Evolutionary conservation across 53 echinoderm and acorn worm genomes (phyloP).

Genomic region (Apostichopus leukothele): DNA sequence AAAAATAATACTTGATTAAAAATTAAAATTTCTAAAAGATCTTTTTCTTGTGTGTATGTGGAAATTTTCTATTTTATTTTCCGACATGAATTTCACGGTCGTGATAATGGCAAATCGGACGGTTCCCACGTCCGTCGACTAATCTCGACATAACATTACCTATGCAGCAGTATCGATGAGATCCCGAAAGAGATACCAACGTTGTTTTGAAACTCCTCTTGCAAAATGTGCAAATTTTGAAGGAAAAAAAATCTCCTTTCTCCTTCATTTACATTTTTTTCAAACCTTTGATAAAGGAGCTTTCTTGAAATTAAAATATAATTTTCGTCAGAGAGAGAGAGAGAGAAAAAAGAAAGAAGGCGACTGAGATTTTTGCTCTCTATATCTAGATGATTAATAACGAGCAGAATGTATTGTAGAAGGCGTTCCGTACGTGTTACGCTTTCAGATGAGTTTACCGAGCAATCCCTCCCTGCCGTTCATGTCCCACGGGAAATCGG

Average conservation of each 20-base stretch:
- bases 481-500: conserved; percentile 32
- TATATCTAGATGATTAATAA: neutral
- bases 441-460: conserved; percentile 21
- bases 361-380: neutral
- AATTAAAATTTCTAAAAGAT: neutral
- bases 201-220: neutral
- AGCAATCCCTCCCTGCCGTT: conserved; percentile 8
- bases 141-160: neutral
- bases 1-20: neutral
- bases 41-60: neutral
- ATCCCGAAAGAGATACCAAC: too few species aligned
- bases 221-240: neutral
- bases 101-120: neutral
- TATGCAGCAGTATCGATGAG: neutral
- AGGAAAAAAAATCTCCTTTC: neutral
- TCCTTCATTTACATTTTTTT: neutral
- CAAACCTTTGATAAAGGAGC: conserved; percentile 17
- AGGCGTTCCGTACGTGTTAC: conserved; percentile 41
- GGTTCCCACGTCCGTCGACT: neutral
- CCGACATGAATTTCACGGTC: neutral
- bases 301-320: conserved; percentile 42
- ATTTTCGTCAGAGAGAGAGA: conserved; percentile 18
- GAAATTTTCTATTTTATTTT: neutral
- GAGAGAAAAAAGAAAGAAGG: too few species aligned
- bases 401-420: neutral